Conservation (phyloP, 1,140 invertebrate genomes). For the Cydia strobilella region DNA sequence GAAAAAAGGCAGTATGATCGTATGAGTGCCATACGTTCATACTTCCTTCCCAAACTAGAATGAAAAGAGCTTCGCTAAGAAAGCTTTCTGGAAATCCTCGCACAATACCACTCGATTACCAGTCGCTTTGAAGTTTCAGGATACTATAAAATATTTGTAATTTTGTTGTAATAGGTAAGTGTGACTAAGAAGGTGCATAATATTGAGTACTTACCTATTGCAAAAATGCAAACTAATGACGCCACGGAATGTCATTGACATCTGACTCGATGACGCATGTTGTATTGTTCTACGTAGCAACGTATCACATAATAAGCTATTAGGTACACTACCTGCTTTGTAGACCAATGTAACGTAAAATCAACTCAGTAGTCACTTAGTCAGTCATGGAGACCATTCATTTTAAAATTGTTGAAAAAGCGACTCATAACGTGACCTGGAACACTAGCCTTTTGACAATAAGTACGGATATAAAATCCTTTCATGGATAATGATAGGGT, state of each 20-base stretch:
- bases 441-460: background rate
- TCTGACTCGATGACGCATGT: background rate
- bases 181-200: background rate
- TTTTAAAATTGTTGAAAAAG: background rate
- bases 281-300: constrained; percentile 8
- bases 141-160: background rate
- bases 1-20: background rate
- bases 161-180: background rate
- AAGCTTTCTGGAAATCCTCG: background rate
- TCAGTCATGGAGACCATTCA: background rate
- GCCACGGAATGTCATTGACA: background rate
- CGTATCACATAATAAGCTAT: background rate
- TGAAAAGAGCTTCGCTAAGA: background rate
- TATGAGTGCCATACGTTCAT: background rate
- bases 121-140: background rate
- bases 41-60: background rate
- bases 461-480: background rate
- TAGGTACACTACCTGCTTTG: background rate
- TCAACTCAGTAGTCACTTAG: too few relatives aligned
- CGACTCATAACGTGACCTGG: background rate
- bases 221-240: background rate
- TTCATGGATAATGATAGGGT: background rate
- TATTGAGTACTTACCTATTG: background rate
- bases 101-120: background rate
- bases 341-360: too few relatives aligned